Conservation (phyloP, 2,797 vertebrate species). For the Sphenodon punctatus region DNA sequence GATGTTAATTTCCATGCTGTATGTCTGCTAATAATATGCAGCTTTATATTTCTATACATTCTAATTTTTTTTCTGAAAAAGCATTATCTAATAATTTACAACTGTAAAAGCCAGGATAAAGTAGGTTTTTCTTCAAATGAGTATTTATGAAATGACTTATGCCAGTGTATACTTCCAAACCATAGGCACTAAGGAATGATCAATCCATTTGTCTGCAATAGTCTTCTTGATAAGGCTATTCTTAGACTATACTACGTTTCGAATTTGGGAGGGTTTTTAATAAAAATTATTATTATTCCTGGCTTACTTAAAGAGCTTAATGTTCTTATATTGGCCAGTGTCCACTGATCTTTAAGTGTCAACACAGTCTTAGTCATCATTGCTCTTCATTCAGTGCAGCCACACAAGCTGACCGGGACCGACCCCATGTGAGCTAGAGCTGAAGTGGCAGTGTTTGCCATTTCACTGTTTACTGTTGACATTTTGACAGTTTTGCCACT, state of each 20-base stretch:
- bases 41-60: neutral
- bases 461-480: too few relatives aligned
- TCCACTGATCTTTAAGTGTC: too few relatives aligned
- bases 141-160: fast-evolving
- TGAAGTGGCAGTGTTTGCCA: too few relatives aligned
- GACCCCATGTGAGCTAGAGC: too few relatives aligned
- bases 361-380: too few relatives aligned
- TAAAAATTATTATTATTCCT: too few relatives aligned
- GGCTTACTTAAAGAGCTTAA: neutral
- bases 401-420: too few relatives aligned
- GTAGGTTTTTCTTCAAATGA: neutral
- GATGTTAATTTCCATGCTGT: neutral
- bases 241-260: neutral
- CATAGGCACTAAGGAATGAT: neutral
- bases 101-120: neutral
- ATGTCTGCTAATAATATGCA: neutral
- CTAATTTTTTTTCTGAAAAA: neutral
- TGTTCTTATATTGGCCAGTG: neutral
- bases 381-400: too few relatives aligned
- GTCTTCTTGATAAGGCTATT: neutral
- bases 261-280: neutral
- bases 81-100: neutral
- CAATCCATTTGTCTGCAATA: neutral
- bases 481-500: too few relatives aligned
- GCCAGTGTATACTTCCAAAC: neutral